Percentiles rank a stretch among this genome's conserved stretches.
Conservation (phyloP, 2,888 invertebrate species). For the Argyresthia goedartella region DNA sequence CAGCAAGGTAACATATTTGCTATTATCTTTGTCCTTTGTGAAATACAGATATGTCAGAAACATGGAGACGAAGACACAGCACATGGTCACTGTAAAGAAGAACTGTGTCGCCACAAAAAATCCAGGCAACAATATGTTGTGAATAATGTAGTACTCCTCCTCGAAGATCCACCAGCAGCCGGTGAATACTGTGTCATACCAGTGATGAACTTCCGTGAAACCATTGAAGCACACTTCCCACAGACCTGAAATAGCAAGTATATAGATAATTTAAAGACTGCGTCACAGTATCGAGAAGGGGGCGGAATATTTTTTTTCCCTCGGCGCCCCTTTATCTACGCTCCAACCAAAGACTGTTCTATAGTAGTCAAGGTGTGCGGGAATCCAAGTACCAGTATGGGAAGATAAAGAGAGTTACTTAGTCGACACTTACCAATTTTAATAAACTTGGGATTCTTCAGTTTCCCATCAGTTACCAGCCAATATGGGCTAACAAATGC, state of each 20-base stretch:
- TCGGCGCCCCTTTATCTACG: not conserved
- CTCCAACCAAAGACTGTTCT: not conserved
- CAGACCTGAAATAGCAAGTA: constrained; percentile 74
- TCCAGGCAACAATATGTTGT: constrained; percentile 88
- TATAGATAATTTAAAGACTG: too few species aligned
- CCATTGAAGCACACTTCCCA: constrained; percentile 96
- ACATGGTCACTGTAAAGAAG: constrained; percentile 91
- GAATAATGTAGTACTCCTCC: constrained; percentile 95
- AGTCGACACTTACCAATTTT: constrained; percentile 76
- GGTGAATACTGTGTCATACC: constrained; percentile 85
- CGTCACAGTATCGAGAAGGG: too few species aligned
- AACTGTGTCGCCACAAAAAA: constrained; percentile 96
- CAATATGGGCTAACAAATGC: constrained; percentile 91
- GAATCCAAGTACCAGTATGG: too few species aligned
- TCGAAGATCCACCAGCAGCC: constrained; percentile 99
- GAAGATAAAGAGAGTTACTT: too few species aligned
- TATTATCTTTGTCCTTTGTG: constrained; percentile 81
- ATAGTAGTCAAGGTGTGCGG: not conserved
- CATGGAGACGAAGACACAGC: constrained; percentile 81
- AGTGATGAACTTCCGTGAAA: constrained; percentile 87
- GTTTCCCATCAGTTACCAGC: constrained; percentile 85
- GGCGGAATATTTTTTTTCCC: too few species aligned
- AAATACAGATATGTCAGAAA: constrained; percentile 81
- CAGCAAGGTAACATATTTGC: constrained; percentile 80
- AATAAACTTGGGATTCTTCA: constrained; percentile 82